These are phyloP conservation scores for Lagodon rhomboides DNA, from an alignment of 2,797 vertebrate genomes.

Conservation along the genomic window DNA sequence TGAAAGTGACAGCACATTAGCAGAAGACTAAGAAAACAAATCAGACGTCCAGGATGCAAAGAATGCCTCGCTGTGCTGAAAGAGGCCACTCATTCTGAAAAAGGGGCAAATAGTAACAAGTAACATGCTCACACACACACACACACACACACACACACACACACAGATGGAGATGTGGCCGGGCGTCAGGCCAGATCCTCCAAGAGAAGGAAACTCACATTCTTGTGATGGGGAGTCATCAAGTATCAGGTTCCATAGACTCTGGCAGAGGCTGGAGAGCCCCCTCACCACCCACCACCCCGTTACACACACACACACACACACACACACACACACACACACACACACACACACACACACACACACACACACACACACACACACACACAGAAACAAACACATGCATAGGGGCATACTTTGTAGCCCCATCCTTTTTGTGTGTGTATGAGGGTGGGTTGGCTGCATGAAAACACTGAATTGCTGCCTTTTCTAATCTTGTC, in stretches of 20 bases:
- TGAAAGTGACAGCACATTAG: constrained; percentile 51
- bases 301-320: constrained; percentile 25
- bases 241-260: constrained; percentile 98
- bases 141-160: constrained; percentile 62
- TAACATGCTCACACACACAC: constrained; percentile 57
- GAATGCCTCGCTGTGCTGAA: constrained; percentile 70
- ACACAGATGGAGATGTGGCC: constrained; percentile 93
- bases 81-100: constrained; percentile 76
- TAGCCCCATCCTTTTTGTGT: constrained; percentile 26
- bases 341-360: constrained; percentile 30
- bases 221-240: constrained; percentile 98
- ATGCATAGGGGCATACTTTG: constrained; percentile 35
- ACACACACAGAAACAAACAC: constrained; percentile 31
- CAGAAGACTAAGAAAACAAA: constrained; percentile 56
- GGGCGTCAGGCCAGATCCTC: constrained; percentile 85
- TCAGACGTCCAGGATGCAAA: constrained; percentile 59
- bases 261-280: constrained; percentile 89
- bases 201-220: constrained; percentile 95
- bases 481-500: constrained; percentile 44
- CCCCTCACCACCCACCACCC: constrained; percentile 81
- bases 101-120: constrained; percentile 77
- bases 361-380: constrained; percentile 32
- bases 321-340: constrained; percentile 45
- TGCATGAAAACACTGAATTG: constrained; percentile 30
- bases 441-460: constrained; percentile 29